Conservation (phyloP, 35 echinoderm and acorn worm genomes). For the Amphiura filiformis region DNA sequence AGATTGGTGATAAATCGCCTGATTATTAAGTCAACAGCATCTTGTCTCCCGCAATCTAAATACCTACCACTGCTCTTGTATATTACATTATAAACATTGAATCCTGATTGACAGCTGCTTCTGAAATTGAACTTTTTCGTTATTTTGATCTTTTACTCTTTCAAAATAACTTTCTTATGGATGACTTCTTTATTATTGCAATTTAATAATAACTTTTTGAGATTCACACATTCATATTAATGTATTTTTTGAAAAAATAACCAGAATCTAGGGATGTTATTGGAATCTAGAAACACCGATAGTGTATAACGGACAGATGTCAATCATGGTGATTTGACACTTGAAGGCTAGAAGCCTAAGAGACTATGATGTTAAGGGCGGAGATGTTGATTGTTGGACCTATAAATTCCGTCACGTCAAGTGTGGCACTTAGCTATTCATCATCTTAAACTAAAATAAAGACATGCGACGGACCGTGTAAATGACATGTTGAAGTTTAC, state of each 20-base stretch:
- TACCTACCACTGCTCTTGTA: not conserved
- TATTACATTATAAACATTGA: not conserved
- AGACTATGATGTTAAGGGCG: not conserved
- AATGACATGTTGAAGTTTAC: slow-evolving; percentile 7
- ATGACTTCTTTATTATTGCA: no score
- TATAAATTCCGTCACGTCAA: slow-evolving; percentile 3
- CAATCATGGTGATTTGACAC: not conserved
- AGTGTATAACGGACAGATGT: not conserved
- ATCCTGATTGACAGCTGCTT: not conserved
- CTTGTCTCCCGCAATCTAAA: not conserved
- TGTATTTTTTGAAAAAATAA: no score
- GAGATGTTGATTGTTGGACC: slow-evolving; percentile 5
- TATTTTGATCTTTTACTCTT: no score
- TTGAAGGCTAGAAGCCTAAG: slow-evolving; percentile 6
- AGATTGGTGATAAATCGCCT: not conserved
- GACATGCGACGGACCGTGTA: not conserved
- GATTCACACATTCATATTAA: no score
- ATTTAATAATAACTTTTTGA: no score
- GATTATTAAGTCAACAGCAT: not conserved
- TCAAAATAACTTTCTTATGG: no score
- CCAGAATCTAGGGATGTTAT: not conserved
- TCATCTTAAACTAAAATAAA: not conserved
- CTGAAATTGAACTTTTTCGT: not conserved
- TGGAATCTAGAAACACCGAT: not conserved
- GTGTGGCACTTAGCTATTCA: not conserved